Conservation (phyloP, 2,113 vertebrate genomes). For the Aldabrachelys gigantea region DNA sequence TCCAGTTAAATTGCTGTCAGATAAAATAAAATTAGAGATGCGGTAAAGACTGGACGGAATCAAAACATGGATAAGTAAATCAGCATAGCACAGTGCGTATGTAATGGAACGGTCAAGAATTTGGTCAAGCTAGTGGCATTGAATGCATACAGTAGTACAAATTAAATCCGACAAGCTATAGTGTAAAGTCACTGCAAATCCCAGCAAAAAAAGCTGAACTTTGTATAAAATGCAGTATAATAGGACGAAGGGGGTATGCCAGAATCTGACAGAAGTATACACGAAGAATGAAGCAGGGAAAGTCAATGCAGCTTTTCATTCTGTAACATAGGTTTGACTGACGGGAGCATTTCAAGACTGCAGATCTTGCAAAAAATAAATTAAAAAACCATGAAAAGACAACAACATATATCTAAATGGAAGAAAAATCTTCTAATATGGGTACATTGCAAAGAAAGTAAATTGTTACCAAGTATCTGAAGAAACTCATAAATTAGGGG, state of each 20-base stretch:
- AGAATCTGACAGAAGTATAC: neutral
- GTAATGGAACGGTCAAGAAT: conserved; percentile 14
- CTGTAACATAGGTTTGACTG: neutral
- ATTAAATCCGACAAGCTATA: neutral
- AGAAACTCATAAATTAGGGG: neutral
- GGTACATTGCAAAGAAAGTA: neutral
- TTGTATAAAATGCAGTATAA: neutral
- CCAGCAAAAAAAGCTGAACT: neutral
- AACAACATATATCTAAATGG: neutral
- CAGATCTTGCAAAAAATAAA: neutral
- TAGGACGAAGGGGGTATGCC: neutral
- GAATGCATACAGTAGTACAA: neutral
- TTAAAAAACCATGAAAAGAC: neutral
- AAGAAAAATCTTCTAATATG: neutral
- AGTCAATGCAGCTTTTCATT: neutral
- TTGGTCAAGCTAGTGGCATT: neutral
- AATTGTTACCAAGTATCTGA: neutral
- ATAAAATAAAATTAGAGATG: neutral
- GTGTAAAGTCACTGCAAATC: neutral
- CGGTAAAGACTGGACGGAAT: neutral
- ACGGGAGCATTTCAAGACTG: neutral
- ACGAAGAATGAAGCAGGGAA: neutral
- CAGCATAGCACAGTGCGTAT: accelerated
- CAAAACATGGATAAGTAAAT: neutral
- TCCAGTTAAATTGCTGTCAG: neutral